phyloP scores from a whole-genome alignment of 2,797 vertebrate genomes.

The Pelochelys cantorii region DNA sequence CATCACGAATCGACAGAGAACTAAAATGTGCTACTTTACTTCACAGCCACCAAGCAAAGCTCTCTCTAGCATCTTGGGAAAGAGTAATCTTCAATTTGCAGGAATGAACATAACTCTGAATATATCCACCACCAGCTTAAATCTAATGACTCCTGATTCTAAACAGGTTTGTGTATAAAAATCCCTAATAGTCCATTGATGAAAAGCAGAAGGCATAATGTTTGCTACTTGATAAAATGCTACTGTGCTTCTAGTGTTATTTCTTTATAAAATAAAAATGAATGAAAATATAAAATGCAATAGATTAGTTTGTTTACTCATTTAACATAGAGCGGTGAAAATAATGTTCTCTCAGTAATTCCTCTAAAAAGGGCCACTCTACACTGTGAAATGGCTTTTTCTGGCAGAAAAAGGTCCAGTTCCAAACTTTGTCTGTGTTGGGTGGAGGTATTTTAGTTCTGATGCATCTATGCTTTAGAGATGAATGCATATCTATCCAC shows the following conservation, averaged over 20 bases:
- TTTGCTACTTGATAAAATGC: not conserved
- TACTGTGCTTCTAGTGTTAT: not conserved
- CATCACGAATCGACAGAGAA: not conserved
- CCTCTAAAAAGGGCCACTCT: not conserved
- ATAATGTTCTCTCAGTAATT: not conserved
- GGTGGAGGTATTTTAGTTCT: not conserved
- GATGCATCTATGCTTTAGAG: not conserved
- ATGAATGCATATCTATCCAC: not conserved
- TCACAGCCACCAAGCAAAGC: conserved; percentile 93
- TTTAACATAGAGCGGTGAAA: not conserved
- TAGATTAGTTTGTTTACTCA: not conserved
- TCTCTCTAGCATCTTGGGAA: conserved; percentile 94
- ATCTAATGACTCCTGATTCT: conserved; percentile 95
- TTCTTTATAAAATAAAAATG: not conserved
- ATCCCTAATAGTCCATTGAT: not conserved
- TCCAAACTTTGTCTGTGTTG: not conserved
- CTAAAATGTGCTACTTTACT: conserved; percentile 55
- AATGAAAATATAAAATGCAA: not conserved
- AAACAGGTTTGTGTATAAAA: conserved; percentile 90
- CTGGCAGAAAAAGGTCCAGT: not conserved
- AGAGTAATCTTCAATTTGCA: conserved; percentile 98
- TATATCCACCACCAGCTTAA: conserved; percentile 97
- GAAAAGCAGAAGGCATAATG: not conserved
- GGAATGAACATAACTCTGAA: conserved; percentile 97
- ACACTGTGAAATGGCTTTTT: not conserved